A percentile compares a stretch with the other conserved stretches of the same genome.
Conservation (phyloP, 2,797 vertebrate genomes). For the Sphenodon punctatus region DNA sequence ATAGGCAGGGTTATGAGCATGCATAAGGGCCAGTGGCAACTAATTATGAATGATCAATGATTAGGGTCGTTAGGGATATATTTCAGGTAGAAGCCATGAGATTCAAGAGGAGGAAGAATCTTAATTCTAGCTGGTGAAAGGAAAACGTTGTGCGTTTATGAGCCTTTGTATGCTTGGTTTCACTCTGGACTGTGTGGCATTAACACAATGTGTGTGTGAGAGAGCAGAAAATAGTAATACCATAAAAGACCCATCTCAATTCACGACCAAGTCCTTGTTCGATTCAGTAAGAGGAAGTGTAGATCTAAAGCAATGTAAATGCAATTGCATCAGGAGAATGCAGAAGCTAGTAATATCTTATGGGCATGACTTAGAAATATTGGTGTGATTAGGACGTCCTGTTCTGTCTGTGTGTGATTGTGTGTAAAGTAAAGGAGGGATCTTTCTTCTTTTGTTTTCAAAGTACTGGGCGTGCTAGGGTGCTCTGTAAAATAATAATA, state of each 20-base stretch:
- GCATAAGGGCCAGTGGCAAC: not conserved
- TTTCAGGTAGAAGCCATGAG: not conserved
- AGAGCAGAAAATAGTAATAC: fast-evolving
- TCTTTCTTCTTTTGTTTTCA: not conserved
- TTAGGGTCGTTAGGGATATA: not conserved
- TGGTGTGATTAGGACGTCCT: not conserved
- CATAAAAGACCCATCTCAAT: not conserved
- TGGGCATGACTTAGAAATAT: not conserved
- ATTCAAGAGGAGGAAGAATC: not conserved
- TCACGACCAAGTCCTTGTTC: not conserved
- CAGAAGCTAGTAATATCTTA: not conserved
- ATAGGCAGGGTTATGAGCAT: not conserved
- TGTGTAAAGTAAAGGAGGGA: too few species aligned
- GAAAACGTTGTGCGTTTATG: not conserved
- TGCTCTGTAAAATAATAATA: too few species aligned
- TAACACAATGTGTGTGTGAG: not conserved
- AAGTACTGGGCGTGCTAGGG: not conserved
- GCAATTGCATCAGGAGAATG: not conserved
- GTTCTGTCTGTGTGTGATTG: not conserved
- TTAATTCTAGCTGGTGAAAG: not conserved
- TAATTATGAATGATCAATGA: not conserved
- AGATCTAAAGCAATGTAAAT: not conserved
- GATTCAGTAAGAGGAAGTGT: not conserved
- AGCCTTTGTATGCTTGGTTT: not conserved
- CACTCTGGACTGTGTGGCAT: not conserved